Percentiles rank a stretch among this genome's conserved stretches.
These are phyloP conservation scores for Mus minutoides DNA, from an alignment of 2,797 vertebrate species.

Conservation along the genomic window DNA sequence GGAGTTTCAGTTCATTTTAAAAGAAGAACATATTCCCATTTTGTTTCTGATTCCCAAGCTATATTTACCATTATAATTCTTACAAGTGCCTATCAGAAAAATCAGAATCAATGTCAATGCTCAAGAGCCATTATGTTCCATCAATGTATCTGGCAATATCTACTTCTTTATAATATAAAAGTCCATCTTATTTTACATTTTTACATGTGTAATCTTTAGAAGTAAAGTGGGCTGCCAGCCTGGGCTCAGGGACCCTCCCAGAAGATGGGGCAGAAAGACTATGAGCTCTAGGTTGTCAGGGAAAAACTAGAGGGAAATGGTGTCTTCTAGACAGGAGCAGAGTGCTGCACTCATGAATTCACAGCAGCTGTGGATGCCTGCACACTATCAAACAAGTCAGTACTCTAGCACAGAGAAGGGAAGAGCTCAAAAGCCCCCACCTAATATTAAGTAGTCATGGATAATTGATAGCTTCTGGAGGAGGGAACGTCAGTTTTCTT, in stretches of 20 bases:
- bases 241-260: neutral
- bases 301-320: neutral
- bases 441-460: neutral
- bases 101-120: neutral
- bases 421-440: neutral
- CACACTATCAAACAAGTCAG: neutral
- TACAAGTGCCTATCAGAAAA: neutral
- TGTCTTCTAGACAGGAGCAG: neutral
- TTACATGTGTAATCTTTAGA: conserved; percentile 25
- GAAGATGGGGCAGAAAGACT: neutral
- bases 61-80: neutral
- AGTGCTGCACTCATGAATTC: neutral
- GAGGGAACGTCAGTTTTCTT: neutral
- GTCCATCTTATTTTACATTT: conserved; percentile 29
- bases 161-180: conserved; percentile 17
- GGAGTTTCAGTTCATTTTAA: conserved; percentile 15
- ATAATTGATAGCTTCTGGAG: neutral
- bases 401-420: neutral
- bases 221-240: neutral
- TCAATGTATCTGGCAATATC: neutral
- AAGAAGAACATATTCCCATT: neutral
- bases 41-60: neutral
- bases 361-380: neutral
- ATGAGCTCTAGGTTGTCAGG: neutral
- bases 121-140: neutral